Conservation (phyloP, 2,888 invertebrate species). For the Eupithecia centaureata region DNA sequence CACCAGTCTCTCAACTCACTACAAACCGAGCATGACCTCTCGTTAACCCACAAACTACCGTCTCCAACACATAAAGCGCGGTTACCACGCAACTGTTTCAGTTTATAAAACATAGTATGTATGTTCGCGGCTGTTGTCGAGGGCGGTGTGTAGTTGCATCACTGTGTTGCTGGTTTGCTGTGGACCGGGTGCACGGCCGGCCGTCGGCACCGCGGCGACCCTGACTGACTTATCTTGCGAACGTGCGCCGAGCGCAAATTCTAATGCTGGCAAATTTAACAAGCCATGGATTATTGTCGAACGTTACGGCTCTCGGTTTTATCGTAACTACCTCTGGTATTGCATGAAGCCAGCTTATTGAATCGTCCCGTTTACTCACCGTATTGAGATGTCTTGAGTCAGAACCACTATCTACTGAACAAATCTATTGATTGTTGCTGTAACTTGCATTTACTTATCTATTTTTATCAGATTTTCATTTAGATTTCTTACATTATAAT, state of each 20-base stretch:
- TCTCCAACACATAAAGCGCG: neutral
- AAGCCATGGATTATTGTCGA: conserved; percentile 64
- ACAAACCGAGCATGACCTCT: conserved; percentile 15
- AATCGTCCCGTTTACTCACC: neutral
- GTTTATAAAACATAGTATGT: neutral
- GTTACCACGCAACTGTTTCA: conserved; percentile 6
- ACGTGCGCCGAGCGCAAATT: conserved; percentile 82
- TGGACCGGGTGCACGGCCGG: conserved; percentile 80
- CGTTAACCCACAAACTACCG: conserved; percentile 9
- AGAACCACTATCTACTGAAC: neutral
- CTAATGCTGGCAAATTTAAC: conserved; percentile 79
- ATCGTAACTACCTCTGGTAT: conserved; percentile 21
- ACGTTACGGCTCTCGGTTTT: conserved; percentile 27
- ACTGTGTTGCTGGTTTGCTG: conserved; percentile 28
- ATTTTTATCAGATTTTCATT: neutral
- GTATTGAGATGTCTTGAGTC: conserved; percentile 9
- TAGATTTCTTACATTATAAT: neutral
- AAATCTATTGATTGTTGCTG: neutral
- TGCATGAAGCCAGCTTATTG: conserved; percentile 4
- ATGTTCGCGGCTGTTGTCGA: neutral
- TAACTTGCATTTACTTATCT: neutral
- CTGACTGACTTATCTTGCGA: conserved; percentile 83
- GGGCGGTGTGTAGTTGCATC: conserved; percentile 12
- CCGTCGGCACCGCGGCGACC: conserved; percentile 82
- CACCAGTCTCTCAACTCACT: conserved; percentile 32